Evolutionary conservation across 1,140 invertebrate species (phyloP).

Genomic region (Bursaphelenchus mucronatus): DNA sequence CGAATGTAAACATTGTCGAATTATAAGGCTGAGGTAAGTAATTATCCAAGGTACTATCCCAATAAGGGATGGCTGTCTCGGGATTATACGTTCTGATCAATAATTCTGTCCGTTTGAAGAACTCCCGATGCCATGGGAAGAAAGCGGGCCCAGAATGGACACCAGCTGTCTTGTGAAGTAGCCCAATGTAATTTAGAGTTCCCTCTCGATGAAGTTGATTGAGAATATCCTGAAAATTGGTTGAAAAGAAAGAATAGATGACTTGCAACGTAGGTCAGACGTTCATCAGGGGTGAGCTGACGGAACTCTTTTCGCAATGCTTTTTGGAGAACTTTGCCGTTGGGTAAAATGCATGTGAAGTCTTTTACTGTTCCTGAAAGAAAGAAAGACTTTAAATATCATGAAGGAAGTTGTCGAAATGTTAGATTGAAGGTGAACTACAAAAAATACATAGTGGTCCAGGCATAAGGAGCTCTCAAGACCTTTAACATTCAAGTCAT

Average conservation of each 20-base stretch:
- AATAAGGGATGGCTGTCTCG: constrained; percentile 61
- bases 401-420: constrained; percentile 16
- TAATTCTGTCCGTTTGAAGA: constrained; percentile 50
- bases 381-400: constrained; percentile 6
- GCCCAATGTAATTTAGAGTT: constrained; percentile 36
- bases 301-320: constrained; percentile 62
- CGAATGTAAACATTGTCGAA: constrained; percentile 60
- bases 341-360: constrained; percentile 42
- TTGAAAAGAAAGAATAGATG: constrained; percentile 49
- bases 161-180: constrained; percentile 42
- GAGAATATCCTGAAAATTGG: constrained; percentile 51
- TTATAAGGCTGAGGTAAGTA: constrained; percentile 56
- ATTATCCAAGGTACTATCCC: constrained; percentile 61
- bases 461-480: constrained; percentile 26
- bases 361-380: constrained; percentile 26
- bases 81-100: constrained; percentile 51
- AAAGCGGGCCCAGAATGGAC: constrained; percentile 58
- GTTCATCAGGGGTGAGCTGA: constrained; percentile 59
- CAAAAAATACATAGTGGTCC: too few relatives aligned
- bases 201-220: constrained; percentile 43
- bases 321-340: constrained; percentile 44
- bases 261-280: constrained; percentile 46
- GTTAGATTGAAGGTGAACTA: constrained; percentile 9
- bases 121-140: constrained; percentile 57
- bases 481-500: neutral